Percentiles rank a stretch among this genome's conserved stretches.
Conservation (phyloP, 1,140 invertebrate genomes). For the Paracyclopina nana region DNA sequence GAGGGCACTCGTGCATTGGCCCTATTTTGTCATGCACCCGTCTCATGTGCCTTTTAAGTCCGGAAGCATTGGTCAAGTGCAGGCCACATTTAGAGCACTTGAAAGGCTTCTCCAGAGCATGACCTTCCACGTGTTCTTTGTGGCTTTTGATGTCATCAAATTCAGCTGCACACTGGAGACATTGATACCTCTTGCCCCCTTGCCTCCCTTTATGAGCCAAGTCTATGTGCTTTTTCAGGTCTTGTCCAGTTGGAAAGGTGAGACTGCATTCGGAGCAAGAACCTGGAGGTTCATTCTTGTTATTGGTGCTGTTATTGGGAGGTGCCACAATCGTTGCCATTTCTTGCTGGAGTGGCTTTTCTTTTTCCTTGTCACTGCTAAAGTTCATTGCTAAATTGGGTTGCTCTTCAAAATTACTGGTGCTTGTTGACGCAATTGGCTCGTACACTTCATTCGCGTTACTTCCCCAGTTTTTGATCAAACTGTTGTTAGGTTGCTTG, state of each 20-base stretch:
- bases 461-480: too few species aligned
- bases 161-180: not conserved
- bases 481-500: too few species aligned
- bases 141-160: not conserved
- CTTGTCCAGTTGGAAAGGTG: conserved; percentile 1
- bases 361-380: too few species aligned
- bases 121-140: not conserved
- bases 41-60: conserved; percentile 4
- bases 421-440: too few species aligned
- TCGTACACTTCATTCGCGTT: too few species aligned
- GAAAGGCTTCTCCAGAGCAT: conserved; percentile 3
- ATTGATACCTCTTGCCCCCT: not conserved
- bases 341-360: too few species aligned
- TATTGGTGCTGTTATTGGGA: too few species aligned
- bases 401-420: too few species aligned
- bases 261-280: conserved; percentile 1
- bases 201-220: conserved; percentile 3
- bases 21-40: not conserved
- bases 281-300: too few species aligned
- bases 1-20: not conserved
- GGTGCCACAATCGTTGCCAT: too few species aligned
- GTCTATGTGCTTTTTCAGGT: conserved; percentile 9
- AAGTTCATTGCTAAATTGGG: too few species aligned
- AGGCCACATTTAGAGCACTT: conserved; percentile 4
- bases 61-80: not conserved